These are phyloP conservation scores for Hyperoplus lanceolatus DNA, from an alignment of 2,797 vertebrate species.

Conservation along the genomic window DNA sequence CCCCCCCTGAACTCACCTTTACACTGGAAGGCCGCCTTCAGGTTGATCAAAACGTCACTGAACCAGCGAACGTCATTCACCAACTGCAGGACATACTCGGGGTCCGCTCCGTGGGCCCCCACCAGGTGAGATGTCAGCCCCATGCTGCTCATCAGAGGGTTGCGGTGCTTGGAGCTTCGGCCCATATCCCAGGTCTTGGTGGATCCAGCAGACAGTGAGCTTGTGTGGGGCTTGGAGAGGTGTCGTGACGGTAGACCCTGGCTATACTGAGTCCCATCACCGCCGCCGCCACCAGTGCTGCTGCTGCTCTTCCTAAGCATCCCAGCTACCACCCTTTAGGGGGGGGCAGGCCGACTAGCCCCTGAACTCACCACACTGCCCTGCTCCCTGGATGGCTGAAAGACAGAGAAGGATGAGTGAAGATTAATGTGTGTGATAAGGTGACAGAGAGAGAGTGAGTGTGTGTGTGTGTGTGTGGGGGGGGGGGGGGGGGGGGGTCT, in stretches of 20 bases:
- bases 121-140: conserved; percentile 86
- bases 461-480: neutral
- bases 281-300: conserved; percentile 57
- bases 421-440: neutral
- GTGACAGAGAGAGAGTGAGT: neutral
- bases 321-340: conserved; percentile 64
- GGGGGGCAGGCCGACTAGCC: conserved; percentile 61
- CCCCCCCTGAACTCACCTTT: conserved; percentile 85
- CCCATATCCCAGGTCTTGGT: conserved; percentile 89
- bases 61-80: conserved; percentile 95
- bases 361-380: conserved; percentile 64
- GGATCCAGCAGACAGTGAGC: conserved; percentile 81
- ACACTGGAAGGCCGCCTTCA: conserved; percentile 92
- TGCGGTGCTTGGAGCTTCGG: conserved; percentile 83
- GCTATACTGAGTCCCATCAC: conserved; percentile 81
- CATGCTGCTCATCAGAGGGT: conserved; percentile 86
- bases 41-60: conserved; percentile 92
- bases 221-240: conserved; percentile 83
- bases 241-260: conserved; percentile 80
- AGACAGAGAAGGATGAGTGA: conserved; percentile 24
- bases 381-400: conserved; percentile 58
- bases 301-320: conserved; percentile 81
- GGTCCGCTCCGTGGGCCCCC: conserved; percentile 89
- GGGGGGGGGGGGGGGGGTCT: too few relatives aligned
- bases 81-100: conserved; percentile 95